Evolutionary conservation across 2,888 invertebrate species (phyloP).

Genomic region (Cactoblastis cactorum): DNA sequence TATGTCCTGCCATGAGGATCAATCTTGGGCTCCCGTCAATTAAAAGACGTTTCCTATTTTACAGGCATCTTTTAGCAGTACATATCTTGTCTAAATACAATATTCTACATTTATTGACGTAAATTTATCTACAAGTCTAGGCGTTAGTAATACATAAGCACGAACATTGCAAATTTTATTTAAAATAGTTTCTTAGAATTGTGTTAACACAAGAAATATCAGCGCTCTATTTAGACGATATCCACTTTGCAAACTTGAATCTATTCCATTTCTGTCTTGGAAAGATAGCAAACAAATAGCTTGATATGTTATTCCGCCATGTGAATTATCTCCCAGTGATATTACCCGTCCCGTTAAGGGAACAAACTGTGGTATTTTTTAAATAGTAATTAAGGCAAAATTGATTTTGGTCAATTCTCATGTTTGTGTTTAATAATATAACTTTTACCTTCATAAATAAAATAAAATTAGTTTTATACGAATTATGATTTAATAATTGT

Average conservation of each 20-base stretch:
- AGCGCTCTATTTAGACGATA: background rate
- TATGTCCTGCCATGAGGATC: background rate
- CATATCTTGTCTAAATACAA: too few relatives aligned
- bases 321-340: slow-evolving; percentile 1
- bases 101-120: too few relatives aligned
- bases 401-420: background rate
- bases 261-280: slow-evolving; percentile 8
- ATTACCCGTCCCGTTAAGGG: background rate
- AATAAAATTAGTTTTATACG: too few relatives aligned
- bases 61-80: too few relatives aligned
- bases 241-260: background rate
- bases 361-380: background rate
- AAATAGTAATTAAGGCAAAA: slow-evolving; percentile 4
- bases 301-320: slow-evolving; percentile 9
- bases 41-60: background rate
- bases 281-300: slow-evolving; percentile 8
- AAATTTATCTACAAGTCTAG: too few relatives aligned
- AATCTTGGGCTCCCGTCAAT: slow-evolving; percentile 1
- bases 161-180: too few relatives aligned
- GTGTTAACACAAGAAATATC: background rate
- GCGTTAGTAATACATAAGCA: too few relatives aligned
- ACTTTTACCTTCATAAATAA: too few relatives aligned
- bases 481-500: too few relatives aligned
- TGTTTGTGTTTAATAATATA: background rate
- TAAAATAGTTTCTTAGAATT: too few relatives aligned